A percentile compares a stretch with the other conserved stretches of the same genome.
Conservation (phyloP, 2,888 invertebrate species). For the Troides aeacus region DNA sequence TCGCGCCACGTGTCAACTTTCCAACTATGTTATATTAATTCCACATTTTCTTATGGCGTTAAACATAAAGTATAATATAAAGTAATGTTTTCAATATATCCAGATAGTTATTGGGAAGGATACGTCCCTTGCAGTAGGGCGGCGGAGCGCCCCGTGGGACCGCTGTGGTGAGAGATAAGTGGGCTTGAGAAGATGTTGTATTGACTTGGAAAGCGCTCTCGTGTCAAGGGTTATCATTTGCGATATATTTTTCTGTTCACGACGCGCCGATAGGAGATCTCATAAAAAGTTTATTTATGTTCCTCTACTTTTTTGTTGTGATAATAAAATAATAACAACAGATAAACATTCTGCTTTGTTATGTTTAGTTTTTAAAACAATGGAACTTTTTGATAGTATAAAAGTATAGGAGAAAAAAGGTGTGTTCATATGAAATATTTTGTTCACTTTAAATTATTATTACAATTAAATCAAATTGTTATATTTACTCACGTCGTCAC, state of each 20-base stretch:
- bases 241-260: constrained; percentile 30
- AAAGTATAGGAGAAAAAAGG: too few relatives aligned
- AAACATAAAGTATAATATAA: constrained; percentile 12
- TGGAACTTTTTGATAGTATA: too few relatives aligned
- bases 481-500: neutral
- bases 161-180: constrained; percentile 38
- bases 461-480: neutral
- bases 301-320: neutral
- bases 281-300: constrained; percentile 9
- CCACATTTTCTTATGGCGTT: neutral
- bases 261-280: constrained; percentile 21
- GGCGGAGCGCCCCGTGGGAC: constrained; percentile 35
- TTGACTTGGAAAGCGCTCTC: constrained; percentile 29
- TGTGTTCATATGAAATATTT: too few relatives aligned
- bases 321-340: neutral
- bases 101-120: constrained; percentile 25
- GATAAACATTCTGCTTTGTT: too few relatives aligned
- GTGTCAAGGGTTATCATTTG: constrained; percentile 33
- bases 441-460: too few relatives aligned
- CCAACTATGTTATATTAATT: constrained; percentile 9
- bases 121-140: constrained; percentile 32
- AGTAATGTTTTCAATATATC: constrained; percentile 21
- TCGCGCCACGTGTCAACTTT: constrained; percentile 34
- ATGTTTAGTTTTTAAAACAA: too few relatives aligned
- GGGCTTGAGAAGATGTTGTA: constrained; percentile 33